A percentile compares a stretch with the other conserved stretches of the same genome.
Conservation (phyloP, 2,797 vertebrate genomes). For the Anguilla obscura region DNA sequence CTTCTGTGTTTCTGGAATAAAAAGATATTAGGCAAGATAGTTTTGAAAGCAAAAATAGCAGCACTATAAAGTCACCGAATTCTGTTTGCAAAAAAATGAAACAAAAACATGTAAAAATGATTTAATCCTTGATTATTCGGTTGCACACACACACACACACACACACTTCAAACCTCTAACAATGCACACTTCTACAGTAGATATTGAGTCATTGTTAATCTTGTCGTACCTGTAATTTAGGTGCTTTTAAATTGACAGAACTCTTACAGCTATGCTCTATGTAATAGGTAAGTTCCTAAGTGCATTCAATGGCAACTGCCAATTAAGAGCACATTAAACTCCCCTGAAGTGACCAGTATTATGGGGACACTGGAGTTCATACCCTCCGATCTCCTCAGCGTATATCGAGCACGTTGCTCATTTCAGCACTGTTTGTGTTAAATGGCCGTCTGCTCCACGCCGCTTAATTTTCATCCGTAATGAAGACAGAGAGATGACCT, state of each 20-base stretch:
- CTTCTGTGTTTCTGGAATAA: background rate
- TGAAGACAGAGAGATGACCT: conserved; percentile 17
- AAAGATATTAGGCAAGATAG: background rate
- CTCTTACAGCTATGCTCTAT: background rate
- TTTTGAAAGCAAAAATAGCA: background rate
- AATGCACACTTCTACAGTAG: background rate
- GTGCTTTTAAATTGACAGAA: background rate
- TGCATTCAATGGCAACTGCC: background rate
- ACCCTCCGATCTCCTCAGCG: background rate
- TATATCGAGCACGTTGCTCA: background rate
- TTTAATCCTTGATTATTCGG: background rate
- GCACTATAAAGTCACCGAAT: background rate
- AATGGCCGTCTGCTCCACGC: background rate
- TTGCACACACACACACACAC: background rate
- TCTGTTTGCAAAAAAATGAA: background rate
- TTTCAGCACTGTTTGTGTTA: background rate
- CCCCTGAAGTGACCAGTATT: background rate
- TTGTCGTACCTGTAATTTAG: background rate
- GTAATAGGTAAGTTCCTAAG: background rate
- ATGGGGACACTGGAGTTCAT: background rate
- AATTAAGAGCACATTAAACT: background rate
- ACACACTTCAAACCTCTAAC: background rate
- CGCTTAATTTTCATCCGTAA: background rate
- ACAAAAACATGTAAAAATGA: background rate
- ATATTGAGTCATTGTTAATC: background rate